Percentiles rank a stretch among this genome's conserved stretches.
Conservation (phyloP, 2,797 vertebrate species). For the Strix occidentalis region DNA sequence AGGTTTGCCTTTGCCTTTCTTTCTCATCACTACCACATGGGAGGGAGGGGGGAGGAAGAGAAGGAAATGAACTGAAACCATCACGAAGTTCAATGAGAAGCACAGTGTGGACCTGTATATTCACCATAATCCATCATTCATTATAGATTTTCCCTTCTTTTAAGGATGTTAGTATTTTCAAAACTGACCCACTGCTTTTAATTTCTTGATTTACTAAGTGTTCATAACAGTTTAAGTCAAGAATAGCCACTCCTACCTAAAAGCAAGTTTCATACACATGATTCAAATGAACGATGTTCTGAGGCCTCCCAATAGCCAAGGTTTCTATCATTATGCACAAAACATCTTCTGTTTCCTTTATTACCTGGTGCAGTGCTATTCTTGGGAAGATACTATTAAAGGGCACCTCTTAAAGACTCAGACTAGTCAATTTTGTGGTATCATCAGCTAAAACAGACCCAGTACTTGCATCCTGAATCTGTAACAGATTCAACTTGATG, state of each 20-base stretch:
- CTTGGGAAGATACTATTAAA: background rate
- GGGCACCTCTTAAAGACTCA: background rate
- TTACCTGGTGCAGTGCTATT: rapidly evolving
- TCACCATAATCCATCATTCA: background rate
- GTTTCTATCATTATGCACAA: background rate
- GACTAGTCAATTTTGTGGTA: background rate
- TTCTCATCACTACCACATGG: background rate
- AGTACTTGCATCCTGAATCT: background rate
- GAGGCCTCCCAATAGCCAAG: background rate
- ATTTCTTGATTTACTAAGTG: background rate
- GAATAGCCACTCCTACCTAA: background rate
- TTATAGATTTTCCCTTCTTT: background rate
- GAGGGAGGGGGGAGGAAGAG: background rate
- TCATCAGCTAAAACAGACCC: background rate
- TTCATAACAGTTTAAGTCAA: background rate
- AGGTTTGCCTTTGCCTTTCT: background rate
- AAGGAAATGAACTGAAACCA: background rate
- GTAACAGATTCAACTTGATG: background rate
- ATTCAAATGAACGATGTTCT: background rate
- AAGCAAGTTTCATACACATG: background rate
- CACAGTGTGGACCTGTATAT: background rate
- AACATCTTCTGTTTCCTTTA: background rate
- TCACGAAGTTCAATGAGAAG: background rate
- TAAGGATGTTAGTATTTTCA: background rate
- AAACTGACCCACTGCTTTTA: background rate